Percentiles rank a stretch among this genome's conserved stretches.
phyloP scores from a whole-genome alignment of 2,888 invertebrate genomes.

The Eustalomyia histrio region DNA sequence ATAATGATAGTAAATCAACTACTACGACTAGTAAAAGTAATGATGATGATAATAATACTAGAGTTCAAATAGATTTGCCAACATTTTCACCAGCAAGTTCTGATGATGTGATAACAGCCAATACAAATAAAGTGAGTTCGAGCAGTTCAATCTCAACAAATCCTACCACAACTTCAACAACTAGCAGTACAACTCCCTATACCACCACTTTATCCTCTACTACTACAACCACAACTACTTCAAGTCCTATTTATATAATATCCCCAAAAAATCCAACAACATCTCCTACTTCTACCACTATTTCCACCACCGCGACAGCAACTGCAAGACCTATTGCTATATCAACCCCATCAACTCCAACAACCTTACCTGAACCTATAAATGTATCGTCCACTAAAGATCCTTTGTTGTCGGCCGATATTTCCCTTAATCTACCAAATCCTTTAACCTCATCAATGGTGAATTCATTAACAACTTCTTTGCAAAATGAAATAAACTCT shows the following conservation, averaged over 20 bases:
- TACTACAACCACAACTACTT: conserved; percentile 52
- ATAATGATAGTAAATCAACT: conserved; percentile 68
- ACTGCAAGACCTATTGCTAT: conserved; percentile 32
- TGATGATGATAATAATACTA: conserved; percentile 77
- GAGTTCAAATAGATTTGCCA: conserved; percentile 84
- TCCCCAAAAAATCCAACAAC: conserved; percentile 43
- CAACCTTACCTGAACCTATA: conserved; percentile 16
- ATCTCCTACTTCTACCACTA: conserved; percentile 40
- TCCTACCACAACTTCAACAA: conserved; percentile 34
- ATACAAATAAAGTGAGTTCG: conserved; percentile 72
- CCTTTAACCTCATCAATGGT: conserved; percentile 58
- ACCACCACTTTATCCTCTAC: conserved; percentile 43
- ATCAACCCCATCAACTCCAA: background rate
- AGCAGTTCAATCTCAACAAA: conserved; percentile 64
- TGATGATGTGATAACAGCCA: conserved; percentile 64
- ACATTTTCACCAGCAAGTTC: conserved; percentile 82
- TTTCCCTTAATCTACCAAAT: conserved; percentile 47
- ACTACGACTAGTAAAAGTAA: conserved; percentile 66
- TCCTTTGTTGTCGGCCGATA: conserved; percentile 4
- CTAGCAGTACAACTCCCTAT: conserved; percentile 37
- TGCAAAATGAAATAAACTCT: conserved; percentile 50
- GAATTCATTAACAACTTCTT: conserved; percentile 50
- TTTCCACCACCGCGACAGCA: conserved; percentile 17
- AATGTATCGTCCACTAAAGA: conserved; percentile 12
- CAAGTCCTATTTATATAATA: conserved; percentile 55